Evolutionary conservation across 2,888 invertebrate genomes (phyloP).

Genomic region (Cyclophora albipunctata): DNA sequence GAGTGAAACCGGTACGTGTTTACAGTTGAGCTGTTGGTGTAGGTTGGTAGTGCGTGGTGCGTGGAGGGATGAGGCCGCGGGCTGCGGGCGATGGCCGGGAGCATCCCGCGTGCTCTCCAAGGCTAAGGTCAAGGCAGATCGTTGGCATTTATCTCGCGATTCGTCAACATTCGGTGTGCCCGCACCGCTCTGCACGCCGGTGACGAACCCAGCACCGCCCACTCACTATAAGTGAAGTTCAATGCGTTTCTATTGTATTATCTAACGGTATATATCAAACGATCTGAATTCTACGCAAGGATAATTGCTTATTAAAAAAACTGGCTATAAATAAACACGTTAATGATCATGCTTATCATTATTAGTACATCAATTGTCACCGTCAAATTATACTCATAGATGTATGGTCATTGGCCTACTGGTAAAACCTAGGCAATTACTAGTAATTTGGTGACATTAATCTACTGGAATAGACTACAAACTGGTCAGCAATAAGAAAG

Average conservation of each 20-base stretch:
- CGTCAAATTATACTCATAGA: no score
- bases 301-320: neutral
- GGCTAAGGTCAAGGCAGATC: constrained; percentile 70
- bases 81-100: constrained; percentile 33
- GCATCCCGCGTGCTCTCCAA: constrained; percentile 48
- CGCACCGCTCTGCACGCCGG: constrained; percentile 1
- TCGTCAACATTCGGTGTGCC: constrained; percentile 49
- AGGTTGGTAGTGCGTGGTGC: constrained; percentile 25
- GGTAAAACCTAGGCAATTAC: no score
- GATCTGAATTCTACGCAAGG: neutral
- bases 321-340: no score
- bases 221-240: constrained; percentile 18
- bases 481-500: no score
- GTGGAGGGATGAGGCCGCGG: constrained; percentile 26
- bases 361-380: no score
- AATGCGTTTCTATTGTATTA: constrained; percentile 19
- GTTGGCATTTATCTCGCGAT: constrained; percentile 68
- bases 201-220: constrained; percentile 18
- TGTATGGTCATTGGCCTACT: no score
- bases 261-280: constrained; percentile 13
- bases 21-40: constrained; percentile 37
- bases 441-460: no score
- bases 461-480: no score
- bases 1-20: constrained; percentile 52
- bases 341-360: no score